phyloP scores from a whole-genome alignment of 2,797 vertebrate genomes.

The Paratrypauchen microcephalus region DNA sequence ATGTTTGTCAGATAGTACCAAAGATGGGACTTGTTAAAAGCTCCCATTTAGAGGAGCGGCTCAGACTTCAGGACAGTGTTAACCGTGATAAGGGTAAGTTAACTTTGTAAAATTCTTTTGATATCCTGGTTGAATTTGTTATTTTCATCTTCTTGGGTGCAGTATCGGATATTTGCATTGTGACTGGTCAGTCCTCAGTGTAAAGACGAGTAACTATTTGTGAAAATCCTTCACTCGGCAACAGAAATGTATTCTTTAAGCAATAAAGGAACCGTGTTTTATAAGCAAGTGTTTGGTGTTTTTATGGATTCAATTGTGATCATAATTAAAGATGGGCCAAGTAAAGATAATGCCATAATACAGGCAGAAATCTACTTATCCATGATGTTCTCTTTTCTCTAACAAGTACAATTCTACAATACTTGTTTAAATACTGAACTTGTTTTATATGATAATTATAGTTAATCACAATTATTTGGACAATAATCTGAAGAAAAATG shows the following conservation, averaged over 20 bases:
- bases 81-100: conserved; percentile 51
- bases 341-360: too few species aligned
- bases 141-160: conserved; percentile 54
- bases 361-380: too few species aligned
- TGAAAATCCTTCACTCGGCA: conserved; percentile 85
- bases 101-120: conserved; percentile 75
- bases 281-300: conserved; percentile 45
- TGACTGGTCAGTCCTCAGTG: conserved; percentile 79
- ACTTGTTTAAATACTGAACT: too few species aligned
- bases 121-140: conserved; percentile 70
- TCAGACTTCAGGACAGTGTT: conserved; percentile 61
- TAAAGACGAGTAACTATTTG: conserved; percentile 85
- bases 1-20: conserved; percentile 76
- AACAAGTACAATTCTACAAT: too few species aligned
- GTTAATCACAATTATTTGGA: too few species aligned
- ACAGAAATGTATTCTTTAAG: conserved; percentile 96
- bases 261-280: conserved; percentile 92
- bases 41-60: conserved; percentile 42
- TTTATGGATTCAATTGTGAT: not conserved
- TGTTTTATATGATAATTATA: too few species aligned
- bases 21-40: conserved; percentile 66
- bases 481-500: too few species aligned
- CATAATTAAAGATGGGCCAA: too few species aligned
- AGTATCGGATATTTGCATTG: conserved; percentile 76
- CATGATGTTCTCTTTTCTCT: too few species aligned